phyloP scores from a whole-genome alignment of 2,797 vertebrate genomes.

The Lepilemur septentrionalis region DNA sequence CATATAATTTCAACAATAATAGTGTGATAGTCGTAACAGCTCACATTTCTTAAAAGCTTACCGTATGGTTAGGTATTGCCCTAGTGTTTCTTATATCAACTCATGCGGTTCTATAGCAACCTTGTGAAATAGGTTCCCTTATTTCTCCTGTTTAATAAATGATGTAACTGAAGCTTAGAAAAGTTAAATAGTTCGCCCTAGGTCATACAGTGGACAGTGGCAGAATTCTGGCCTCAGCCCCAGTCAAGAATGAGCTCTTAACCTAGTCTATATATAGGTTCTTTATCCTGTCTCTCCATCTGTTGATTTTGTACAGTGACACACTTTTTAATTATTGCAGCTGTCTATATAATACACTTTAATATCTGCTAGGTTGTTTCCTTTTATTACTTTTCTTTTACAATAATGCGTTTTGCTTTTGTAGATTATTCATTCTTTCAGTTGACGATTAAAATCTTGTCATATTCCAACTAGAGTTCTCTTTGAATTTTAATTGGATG shows the following conservation, averaged over 20 bases:
- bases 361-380: background rate
- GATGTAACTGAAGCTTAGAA: background rate
- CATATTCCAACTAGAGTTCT: background rate
- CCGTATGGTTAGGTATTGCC: background rate
- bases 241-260: background rate
- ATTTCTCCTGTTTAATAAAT: background rate
- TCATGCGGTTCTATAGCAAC: background rate
- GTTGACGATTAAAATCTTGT: slow-evolving; percentile 15
- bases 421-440: slow-evolving; percentile 4
- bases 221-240: background rate
- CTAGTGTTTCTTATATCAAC: background rate
- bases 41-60: background rate
- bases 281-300: background rate
- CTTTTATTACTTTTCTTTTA: background rate
- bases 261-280: background rate
- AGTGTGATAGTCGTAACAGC: background rate
- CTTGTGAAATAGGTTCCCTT: background rate
- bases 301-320: background rate
- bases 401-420: background rate
- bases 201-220: background rate
- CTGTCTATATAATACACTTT: background rate
- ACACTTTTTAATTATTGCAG: background rate
- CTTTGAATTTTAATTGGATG: background rate
- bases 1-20: background rate
- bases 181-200: background rate